phyloP scores from a whole-genome alignment of 2,113 vertebrate genomes.

The Apaloderma vittatum region DNA sequence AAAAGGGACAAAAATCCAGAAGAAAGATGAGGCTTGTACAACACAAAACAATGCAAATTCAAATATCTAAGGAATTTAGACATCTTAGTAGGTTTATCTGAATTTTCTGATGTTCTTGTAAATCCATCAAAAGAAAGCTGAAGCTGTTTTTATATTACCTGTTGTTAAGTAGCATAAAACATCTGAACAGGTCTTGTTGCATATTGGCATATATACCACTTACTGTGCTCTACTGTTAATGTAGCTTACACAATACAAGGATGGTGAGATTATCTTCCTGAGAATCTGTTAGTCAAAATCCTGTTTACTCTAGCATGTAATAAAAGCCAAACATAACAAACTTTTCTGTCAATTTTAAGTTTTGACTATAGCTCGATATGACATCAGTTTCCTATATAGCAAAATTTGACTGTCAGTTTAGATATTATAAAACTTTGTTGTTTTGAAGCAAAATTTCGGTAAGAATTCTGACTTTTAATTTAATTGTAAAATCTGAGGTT shows the following conservation, averaged over 20 bases:
- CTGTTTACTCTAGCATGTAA: constrained; percentile 33
- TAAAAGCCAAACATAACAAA: constrained; percentile 9
- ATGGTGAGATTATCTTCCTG: not conserved
- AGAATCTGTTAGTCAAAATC: constrained; percentile 29
- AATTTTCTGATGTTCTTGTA: not conserved
- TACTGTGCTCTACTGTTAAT: not conserved
- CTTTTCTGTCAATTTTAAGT: constrained; percentile 27
- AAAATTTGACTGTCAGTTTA: constrained; percentile 1
- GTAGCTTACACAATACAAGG: not conserved
- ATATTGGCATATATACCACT: not conserved
- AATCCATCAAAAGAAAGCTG: not conserved
- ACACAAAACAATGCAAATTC: not conserved
- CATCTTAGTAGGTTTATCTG: not conserved
- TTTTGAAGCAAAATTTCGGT: not conserved
- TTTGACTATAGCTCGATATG: constrained; percentile 11
- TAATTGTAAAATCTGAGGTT: not conserved
- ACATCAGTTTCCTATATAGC: not conserved
- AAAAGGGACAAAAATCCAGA: not conserved
- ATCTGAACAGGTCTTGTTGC: not conserved
- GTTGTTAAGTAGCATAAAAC: not conserved
- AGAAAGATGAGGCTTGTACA: not conserved
- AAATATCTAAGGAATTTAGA: not conserved
- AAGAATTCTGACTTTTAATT: not conserved
- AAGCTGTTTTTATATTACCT: not conserved
- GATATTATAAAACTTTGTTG: not conserved